Evolutionary conservation across 2,797 vertebrate species (phyloP).

Genomic region (Echiichthys vipera): DNA sequence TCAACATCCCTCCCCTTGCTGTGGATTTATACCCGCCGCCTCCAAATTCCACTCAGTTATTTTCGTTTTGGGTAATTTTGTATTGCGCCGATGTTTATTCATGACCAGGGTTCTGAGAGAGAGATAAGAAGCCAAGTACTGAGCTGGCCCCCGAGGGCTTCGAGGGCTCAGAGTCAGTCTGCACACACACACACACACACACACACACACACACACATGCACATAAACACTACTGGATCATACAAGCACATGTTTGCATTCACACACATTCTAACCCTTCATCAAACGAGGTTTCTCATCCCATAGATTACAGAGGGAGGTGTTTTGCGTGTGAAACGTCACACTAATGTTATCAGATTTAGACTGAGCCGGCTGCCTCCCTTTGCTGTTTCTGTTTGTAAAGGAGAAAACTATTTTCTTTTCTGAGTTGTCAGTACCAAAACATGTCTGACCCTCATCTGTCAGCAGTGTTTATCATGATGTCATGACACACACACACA

Average conservation of each 20-base stretch:
- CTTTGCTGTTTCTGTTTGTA: conserved; percentile 24
- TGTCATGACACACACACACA: conserved; percentile 45
- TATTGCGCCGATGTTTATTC: conserved; percentile 73
- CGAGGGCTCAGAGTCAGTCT: conserved; percentile 52
- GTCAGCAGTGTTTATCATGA: conserved; percentile 64
- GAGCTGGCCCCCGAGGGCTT: conserved; percentile 68
- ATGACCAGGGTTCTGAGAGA: conserved; percentile 69
- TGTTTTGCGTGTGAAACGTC: conserved; percentile 19
- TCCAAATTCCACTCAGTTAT: conserved; percentile 68
- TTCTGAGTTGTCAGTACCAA: conserved; percentile 28
- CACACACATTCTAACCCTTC: background rate
- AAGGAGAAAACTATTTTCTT: conserved; percentile 1
- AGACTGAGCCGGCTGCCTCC: background rate
- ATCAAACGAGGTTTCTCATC: conserved; percentile 21
- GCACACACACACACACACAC: conserved; percentile 23
- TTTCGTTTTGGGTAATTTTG: conserved; percentile 68
- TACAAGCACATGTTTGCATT: conserved; percentile 11
- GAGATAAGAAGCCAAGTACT: conserved; percentile 76
- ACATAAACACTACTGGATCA: conserved; percentile 27
- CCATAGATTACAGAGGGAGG: conserved; percentile 13
- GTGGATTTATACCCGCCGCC: conserved; percentile 58
- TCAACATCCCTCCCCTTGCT: conserved; percentile 34
- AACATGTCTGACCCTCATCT: conserved; percentile 73
- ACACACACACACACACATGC: conserved; percentile 8
- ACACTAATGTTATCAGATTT: conserved; percentile 7